These are phyloP conservation scores for Drosophila ohnishii DNA, from an alignment of 1,140 invertebrate genomes.

Conservation along the genomic window DNA sequence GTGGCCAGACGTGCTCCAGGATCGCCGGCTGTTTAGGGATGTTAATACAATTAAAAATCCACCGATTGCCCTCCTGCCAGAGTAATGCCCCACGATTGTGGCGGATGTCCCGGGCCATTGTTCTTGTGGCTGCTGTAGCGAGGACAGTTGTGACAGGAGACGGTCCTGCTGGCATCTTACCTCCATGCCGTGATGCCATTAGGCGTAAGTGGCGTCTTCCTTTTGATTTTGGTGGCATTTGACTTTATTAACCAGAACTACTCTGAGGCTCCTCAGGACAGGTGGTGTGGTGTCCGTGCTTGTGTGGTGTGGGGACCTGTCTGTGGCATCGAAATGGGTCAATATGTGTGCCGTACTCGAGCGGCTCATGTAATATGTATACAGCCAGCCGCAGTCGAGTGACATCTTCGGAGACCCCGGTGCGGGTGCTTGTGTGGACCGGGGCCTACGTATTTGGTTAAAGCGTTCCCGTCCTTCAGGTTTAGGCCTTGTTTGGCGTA, in stretches of 20 bases:
- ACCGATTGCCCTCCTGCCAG: slow-evolving; percentile 44
- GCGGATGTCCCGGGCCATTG: slow-evolving; percentile 32
- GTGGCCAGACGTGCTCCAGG: slow-evolving; percentile 2
- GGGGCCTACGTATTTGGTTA: slow-evolving; percentile 60
- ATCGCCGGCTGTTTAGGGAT: slow-evolving; percentile 27
- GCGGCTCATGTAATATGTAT: slow-evolving; percentile 73
- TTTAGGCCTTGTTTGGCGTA: slow-evolving; percentile 36
- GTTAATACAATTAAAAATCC: slow-evolving; percentile 78
- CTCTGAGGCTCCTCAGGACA: slow-evolving; percentile 23
- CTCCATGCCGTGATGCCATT: slow-evolving; percentile 62
- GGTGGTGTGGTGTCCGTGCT: slow-evolving; percentile 12
- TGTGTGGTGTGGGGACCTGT: slow-evolving; percentile 34
- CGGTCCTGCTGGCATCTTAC: slow-evolving; percentile 28
- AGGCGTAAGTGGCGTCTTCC: slow-evolving; percentile 78
- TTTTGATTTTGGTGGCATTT: slow-evolving; percentile 80
- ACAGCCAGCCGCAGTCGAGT: slow-evolving; percentile 54
- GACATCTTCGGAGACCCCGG: slow-evolving; percentile 61
- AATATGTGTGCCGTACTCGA: slow-evolving; percentile 44
- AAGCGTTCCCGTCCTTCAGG: slow-evolving; percentile 49
- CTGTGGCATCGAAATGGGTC: slow-evolving; percentile 67
- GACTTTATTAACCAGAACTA: slow-evolving; percentile 77
- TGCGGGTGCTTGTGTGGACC: background rate
- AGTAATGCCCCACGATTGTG: background rate
- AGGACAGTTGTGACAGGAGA: slow-evolving; percentile 21
- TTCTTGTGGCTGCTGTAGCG: slow-evolving; percentile 20